Evolutionary conservation across 1,140 invertebrate genomes (phyloP).

Genomic region (Ephestia elutella): DNA sequence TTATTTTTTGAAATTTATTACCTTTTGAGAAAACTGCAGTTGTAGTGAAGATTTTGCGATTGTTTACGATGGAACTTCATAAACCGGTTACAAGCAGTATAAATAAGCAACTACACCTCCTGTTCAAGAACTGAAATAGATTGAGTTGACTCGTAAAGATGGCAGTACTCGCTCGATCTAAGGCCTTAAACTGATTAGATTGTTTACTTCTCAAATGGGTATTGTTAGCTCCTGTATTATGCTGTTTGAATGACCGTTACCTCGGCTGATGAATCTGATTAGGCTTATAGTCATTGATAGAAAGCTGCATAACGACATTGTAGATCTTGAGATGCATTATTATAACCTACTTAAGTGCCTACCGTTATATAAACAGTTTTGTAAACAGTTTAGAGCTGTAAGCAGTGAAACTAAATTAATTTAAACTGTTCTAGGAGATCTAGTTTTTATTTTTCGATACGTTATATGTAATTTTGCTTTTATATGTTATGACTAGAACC

Average conservation of each 20-base stretch:
- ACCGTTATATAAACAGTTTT: background rate
- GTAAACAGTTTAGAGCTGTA: background rate
- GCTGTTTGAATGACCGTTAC: background rate
- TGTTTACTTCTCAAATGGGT: background rate
- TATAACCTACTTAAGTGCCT: background rate
- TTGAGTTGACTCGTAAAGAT: background rate
- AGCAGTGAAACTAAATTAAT: too few species aligned
- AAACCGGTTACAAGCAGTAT: background rate
- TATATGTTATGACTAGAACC: too few species aligned
- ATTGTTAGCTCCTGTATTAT: background rate
- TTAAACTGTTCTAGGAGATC: too few species aligned
- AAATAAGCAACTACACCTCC: background rate
- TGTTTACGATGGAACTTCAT: background rate
- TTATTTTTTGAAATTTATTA: too few species aligned
- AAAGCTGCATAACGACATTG: background rate
- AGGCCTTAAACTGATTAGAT: conserved; percentile 3
- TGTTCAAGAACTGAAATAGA: background rate
- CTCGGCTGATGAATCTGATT: background rate
- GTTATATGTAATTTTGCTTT: too few species aligned
- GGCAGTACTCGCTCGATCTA: background rate
- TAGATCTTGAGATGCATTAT: background rate
- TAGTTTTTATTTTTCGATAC: too few species aligned
- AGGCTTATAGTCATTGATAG: background rate
- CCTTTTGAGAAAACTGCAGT: background rate
- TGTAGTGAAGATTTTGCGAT: background rate